Conservation (phyloP, 2,888 invertebrate species). For the Sphaeridia pumilis region DNA sequence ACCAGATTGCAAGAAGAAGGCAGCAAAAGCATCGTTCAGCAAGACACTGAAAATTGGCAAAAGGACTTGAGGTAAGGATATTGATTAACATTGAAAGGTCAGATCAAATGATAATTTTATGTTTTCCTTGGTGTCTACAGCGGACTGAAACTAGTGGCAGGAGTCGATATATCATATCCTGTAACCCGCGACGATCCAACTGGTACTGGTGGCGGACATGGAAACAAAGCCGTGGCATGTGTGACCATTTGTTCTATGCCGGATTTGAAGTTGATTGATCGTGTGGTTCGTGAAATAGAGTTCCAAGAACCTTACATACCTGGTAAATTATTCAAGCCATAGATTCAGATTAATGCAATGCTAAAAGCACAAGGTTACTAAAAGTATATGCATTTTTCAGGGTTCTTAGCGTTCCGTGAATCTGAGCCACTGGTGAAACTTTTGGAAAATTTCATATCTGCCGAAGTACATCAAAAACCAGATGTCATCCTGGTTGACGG, state of each 20-base stretch:
- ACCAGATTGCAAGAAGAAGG: background rate
- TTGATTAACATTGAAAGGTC: background rate
- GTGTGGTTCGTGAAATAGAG: conserved; percentile 19
- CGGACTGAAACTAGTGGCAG: conserved; percentile 23
- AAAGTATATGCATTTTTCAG: too few species aligned
- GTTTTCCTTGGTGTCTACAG: conserved; percentile 12
- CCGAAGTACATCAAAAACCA: conserved; percentile 38
- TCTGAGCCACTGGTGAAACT: conserved; percentile 37
- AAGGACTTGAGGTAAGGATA: background rate
- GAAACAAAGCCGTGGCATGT: conserved; percentile 12
- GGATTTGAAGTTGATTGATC: conserved; percentile 21
- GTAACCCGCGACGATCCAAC: conserved; percentile 14
- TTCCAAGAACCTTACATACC: conserved; percentile 40
- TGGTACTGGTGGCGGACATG: conserved; percentile 15
- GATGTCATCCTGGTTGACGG: conserved; percentile 42
- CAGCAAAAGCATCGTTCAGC: background rate
- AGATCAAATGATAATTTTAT: background rate
- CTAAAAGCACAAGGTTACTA: too few species aligned
- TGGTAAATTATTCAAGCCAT: conserved; percentile 23
- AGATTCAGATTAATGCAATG: background rate
- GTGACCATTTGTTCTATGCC: conserved; percentile 31
- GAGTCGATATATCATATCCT: conserved; percentile 29
- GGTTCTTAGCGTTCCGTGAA: conserved; percentile 42
- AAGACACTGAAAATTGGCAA: background rate
- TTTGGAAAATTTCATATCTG: conserved; percentile 34